Conservation (phyloP, 1,140 invertebrate genomes). For the Phenacoccus solenopsis region DNA sequence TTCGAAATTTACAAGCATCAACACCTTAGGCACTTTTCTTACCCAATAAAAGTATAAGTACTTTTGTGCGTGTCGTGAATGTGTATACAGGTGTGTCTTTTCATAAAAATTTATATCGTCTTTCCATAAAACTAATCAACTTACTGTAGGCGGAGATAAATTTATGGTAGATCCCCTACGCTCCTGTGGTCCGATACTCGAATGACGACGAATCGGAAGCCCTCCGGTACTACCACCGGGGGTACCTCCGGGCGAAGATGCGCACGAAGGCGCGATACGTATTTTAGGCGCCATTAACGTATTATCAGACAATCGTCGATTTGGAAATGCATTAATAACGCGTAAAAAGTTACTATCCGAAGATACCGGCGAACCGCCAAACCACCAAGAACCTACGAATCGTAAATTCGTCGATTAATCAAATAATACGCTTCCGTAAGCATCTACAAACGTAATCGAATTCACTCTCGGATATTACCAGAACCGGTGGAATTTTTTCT, state of each 20-base stretch:
- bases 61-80: no score
- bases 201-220: slow-evolving; percentile 70
- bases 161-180: slow-evolving; percentile 69
- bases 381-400: slow-evolving; percentile 51
- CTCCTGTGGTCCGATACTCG: slow-evolving; percentile 77
- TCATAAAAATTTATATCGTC: no score
- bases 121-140: no score
- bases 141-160: slow-evolving; percentile 74
- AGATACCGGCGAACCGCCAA: slow-evolving; percentile 53
- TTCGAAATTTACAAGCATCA: no score
- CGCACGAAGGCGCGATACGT: slow-evolving; percentile 67
- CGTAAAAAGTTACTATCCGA: slow-evolving; percentile 76
- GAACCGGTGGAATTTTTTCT: slow-evolving; percentile 64
- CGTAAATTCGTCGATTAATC: no score
- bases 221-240: slow-evolving; percentile 60
- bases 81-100: no score
- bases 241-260: slow-evolving; percentile 69
- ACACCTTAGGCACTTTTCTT: no score
- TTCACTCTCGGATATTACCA: no score
- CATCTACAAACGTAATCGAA: no score
- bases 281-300: slow-evolving; percentile 80
- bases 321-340: slow-evolving; percentile 65
- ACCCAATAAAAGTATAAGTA: no score
- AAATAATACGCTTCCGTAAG: no score
- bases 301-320: slow-evolving; percentile 77